Conservation (phyloP, 2,113 vertebrate genomes). For the Pantherophis guttatus region DNA sequence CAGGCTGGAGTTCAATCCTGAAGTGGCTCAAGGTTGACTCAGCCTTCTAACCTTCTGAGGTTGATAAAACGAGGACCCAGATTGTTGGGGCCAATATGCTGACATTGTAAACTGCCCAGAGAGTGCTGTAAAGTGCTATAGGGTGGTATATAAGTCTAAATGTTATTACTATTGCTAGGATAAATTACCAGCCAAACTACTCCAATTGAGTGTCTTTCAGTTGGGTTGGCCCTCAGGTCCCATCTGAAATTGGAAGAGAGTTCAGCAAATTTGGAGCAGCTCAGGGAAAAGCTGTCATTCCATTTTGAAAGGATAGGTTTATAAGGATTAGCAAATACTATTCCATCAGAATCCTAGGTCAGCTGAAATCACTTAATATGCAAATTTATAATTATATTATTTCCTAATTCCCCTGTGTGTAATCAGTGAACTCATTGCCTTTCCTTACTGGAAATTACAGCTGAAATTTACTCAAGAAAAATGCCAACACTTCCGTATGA, state of each 20-base stretch:
- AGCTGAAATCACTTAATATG: not conserved
- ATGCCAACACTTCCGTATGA: not conserved
- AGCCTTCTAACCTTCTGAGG: not conserved
- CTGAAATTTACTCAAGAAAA: not conserved
- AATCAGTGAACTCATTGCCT: fast-evolving
- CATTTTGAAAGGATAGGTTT: not conserved
- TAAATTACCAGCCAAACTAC: not conserved
- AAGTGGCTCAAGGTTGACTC: not conserved
- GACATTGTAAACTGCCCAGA: not conserved
- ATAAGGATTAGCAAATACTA: not conserved
- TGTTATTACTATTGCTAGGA: not conserved
- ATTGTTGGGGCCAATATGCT: not conserved
- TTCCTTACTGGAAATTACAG: not conserved
- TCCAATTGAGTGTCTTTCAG: not conserved
- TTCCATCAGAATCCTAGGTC: not conserved
- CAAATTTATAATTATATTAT: not conserved
- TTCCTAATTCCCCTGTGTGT: not conserved
- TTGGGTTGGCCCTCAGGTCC: not conserved
- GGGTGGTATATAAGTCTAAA: not conserved
- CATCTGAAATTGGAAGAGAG: not conserved
- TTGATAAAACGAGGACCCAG: not conserved
- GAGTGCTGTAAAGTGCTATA: not conserved
- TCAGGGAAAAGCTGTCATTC: not conserved
- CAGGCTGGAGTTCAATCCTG: not conserved
- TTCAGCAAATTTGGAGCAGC: not conserved